These are phyloP conservation scores for Tragelaphus buxtoni DNA, from an alignment of 2,113 vertebrate species.

Conservation along the genomic window DNA sequence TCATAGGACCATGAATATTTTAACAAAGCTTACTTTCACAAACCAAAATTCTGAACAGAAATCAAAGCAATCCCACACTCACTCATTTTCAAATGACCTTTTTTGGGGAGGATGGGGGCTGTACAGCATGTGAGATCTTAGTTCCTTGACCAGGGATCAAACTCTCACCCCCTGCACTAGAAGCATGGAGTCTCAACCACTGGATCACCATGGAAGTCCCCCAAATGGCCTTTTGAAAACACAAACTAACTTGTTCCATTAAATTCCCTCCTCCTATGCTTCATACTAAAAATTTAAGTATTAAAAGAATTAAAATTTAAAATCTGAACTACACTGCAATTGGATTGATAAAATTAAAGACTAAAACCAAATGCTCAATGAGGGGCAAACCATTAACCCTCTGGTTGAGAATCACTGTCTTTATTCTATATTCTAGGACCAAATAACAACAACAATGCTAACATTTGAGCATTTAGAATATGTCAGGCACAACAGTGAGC, in stretches of 20 bases:
- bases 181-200: not conserved
- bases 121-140: not conserved
- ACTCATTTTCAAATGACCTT: not conserved
- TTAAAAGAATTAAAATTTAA: conserved; percentile 10
- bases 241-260: not conserved
- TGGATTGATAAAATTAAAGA: not conserved
- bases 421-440: not conserved
- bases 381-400: not conserved
- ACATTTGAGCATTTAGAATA: not conserved
- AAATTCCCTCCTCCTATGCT: not conserved
- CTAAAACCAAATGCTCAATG: not conserved
- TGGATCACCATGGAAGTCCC: not conserved
- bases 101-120: not conserved
- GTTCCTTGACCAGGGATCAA: not conserved
- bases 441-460: not conserved
- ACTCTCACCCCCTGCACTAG: not conserved
- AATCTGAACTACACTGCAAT: not conserved
- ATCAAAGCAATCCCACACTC: not conserved
- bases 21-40: not conserved
- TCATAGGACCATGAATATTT: not conserved
- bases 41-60: not conserved
- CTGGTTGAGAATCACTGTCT: not conserved
- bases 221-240: conserved; percentile 17
- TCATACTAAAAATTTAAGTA: conserved; percentile 6
- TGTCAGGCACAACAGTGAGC: not conserved